phyloP scores from a whole-genome alignment of 2,113 vertebrate genomes.

The Cygnus buccinator region DNA sequence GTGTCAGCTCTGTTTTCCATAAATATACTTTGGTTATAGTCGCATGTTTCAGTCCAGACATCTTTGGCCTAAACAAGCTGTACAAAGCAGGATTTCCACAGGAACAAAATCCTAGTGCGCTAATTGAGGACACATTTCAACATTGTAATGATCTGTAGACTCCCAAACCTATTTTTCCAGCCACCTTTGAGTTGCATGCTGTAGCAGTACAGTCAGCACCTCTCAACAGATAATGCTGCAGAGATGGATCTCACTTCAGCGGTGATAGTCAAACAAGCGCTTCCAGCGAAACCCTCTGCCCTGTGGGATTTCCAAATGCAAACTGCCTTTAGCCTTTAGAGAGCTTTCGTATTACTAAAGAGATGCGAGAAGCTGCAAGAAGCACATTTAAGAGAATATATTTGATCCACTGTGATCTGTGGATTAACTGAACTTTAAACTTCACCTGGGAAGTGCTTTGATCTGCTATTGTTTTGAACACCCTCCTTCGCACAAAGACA shows the following conservation, averaged over 20 bases:
- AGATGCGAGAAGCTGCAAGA: not conserved
- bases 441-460: not conserved
- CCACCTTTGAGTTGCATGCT: slow-evolving; percentile 84
- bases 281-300: slow-evolving; percentile 16
- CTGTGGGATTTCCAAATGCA: not conserved
- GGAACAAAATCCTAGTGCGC: slow-evolving; percentile 17
- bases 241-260: slow-evolving; percentile 80
- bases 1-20: slow-evolving; percentile 30
- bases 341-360: not conserved
- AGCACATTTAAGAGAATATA: not conserved
- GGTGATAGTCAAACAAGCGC: not conserved
- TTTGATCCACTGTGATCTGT: not conserved
- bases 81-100: slow-evolving; percentile 50
- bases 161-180: slow-evolving; percentile 80
- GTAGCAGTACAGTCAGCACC: slow-evolving; percentile 87
- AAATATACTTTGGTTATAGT: slow-evolving; percentile 53
- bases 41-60: slow-evolving; percentile 39
- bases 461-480: not conserved
- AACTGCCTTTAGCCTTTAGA: not conserved
- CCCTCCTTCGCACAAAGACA: not conserved
- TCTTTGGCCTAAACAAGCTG: slow-evolving; percentile 67
- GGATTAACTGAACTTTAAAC: not conserved
- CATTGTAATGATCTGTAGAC: slow-evolving; percentile 85
- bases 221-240: slow-evolving; percentile 97
- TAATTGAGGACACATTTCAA: slow-evolving; percentile 63